Conservation (phyloP, 2,113 vertebrate species). For the Mellivora capensis region DNA sequence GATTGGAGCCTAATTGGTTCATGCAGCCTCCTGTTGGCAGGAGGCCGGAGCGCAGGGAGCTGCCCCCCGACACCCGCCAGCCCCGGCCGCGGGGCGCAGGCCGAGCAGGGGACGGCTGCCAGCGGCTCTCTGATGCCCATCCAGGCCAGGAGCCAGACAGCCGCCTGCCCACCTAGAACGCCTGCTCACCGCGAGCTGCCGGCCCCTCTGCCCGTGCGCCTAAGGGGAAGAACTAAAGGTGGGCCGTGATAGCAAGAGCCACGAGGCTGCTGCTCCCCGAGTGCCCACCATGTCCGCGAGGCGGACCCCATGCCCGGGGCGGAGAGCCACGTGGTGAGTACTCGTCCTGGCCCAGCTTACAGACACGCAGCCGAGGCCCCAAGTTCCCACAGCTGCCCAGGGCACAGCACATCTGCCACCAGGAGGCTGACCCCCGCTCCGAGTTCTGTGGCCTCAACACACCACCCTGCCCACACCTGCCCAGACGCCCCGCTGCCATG, state of each 20-base stretch:
- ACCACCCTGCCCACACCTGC: not conserved
- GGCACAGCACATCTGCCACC: accelerated
- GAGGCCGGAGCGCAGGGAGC: accelerated
- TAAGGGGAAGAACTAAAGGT: not conserved
- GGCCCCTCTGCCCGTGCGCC: not conserved
- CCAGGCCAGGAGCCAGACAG: not conserved
- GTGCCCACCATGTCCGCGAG: accelerated
- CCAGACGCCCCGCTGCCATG: not conserved
- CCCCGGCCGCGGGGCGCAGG: accelerated
- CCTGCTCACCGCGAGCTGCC: accelerated
- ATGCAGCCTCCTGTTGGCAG: accelerated
- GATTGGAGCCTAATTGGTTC: accelerated
- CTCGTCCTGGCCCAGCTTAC: accelerated
- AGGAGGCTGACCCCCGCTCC: not conserved
- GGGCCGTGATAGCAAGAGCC: accelerated
- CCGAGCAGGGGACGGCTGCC: not conserved
- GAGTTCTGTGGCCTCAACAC: not conserved
- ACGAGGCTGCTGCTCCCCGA: accelerated
- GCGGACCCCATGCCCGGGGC: accelerated
- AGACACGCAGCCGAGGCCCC: accelerated
- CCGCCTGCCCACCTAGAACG: not conserved
- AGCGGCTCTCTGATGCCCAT: not conserved
- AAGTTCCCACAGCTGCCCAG: accelerated
- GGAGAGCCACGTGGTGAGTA: accelerated
- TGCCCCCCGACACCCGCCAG: not conserved